These are phyloP conservation scores for Mustela nigripes DNA, from an alignment of 2,113 vertebrate genomes.

Conservation along the genomic window DNA sequence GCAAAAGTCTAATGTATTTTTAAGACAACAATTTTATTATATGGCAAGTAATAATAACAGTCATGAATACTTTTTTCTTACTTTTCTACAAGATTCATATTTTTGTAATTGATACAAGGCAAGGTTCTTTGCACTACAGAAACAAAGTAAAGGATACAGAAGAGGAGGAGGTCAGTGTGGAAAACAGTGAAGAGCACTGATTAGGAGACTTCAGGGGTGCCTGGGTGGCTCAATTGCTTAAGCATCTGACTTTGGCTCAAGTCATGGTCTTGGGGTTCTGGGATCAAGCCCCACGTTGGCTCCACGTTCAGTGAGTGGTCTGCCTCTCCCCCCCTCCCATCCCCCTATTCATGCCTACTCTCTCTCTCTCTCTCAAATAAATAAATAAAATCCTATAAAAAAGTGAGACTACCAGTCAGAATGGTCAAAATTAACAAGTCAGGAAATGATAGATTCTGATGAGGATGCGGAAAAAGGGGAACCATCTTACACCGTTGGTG, in stretches of 20 bases:
- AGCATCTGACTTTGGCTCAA: neutral
- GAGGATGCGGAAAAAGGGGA: too few relatives aligned
- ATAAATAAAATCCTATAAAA: neutral
- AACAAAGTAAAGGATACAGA: neutral
- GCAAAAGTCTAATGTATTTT: neutral
- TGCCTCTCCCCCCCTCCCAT: neutral
- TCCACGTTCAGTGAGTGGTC: neutral
- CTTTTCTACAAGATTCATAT: neutral
- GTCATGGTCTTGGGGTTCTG: neutral
- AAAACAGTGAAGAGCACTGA: neutral
- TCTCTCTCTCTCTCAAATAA: neutral
- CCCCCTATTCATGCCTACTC: neutral
- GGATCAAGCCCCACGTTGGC: neutral
- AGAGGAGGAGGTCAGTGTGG: neutral
- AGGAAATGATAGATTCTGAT: too few relatives aligned
- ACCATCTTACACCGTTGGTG: too few relatives aligned
- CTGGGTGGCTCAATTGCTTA: neutral
- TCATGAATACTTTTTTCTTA: neutral
- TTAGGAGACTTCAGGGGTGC: neutral
- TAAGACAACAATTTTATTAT: constrained; percentile 38
- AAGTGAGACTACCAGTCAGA: neutral
- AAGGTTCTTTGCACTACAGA: neutral
- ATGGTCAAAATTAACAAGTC: too few relatives aligned
- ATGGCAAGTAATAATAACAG: constrained; percentile 2
- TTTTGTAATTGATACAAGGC: neutral